A percentile compares a stretch with the other conserved stretches of the same genome.
These are phyloP conservation scores for Alaudala cheleensis DNA, from an alignment of 2,113 vertebrate species.

Conservation along the genomic window DNA sequence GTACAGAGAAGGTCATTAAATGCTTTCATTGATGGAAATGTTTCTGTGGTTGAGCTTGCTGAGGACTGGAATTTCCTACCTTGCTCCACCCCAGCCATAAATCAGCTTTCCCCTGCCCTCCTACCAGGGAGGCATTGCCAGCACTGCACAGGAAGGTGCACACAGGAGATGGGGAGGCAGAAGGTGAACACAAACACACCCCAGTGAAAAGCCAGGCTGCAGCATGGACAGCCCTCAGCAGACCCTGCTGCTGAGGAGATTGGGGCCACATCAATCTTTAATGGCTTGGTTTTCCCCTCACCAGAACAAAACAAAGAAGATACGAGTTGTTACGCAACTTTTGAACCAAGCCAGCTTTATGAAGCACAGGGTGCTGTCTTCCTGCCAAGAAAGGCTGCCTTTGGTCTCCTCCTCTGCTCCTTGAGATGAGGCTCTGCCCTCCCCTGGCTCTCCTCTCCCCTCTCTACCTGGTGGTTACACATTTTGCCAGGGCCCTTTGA, in stretches of 20 bases:
- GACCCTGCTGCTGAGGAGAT: not conserved
- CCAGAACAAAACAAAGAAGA: not conserved
- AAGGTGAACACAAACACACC: accelerated
- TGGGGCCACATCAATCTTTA: not conserved
- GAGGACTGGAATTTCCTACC: conserved; percentile 11
- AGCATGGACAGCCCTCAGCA: not conserved
- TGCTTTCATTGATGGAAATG: not conserved
- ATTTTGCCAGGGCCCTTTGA: not conserved
- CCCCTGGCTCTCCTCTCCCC: not conserved
- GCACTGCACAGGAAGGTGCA: not conserved
- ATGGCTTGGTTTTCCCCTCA: not conserved
- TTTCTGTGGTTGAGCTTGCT: not conserved
- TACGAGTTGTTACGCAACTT: not conserved
- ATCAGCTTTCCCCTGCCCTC: not conserved
- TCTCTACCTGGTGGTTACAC: not conserved
- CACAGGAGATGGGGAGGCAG: accelerated
- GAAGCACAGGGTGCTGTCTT: not conserved
- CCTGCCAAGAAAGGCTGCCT: not conserved
- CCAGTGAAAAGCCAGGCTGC: not conserved
- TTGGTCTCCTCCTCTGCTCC: not conserved
- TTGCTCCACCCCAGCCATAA: not conserved
- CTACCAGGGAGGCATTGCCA: not conserved
- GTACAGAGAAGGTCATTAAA: not conserved
- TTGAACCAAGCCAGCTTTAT: not conserved
- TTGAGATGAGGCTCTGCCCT: not conserved